phyloP scores from a whole-genome alignment of 2,113 vertebrate species.

The Connochaetes taurinus region DNA sequence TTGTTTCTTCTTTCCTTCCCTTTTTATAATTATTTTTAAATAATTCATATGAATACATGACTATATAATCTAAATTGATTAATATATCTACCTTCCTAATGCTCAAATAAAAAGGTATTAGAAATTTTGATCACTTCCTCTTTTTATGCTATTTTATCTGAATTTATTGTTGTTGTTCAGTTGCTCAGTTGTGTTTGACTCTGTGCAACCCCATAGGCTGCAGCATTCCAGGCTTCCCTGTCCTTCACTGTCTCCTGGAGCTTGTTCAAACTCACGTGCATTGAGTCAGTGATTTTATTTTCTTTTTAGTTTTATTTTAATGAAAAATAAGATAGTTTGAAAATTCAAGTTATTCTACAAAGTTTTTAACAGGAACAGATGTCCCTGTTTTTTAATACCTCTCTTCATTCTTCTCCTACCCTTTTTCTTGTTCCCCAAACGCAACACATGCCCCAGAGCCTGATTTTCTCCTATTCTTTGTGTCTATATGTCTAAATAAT shows the following conservation, averaged over 20 bases:
- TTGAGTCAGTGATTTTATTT: neutral
- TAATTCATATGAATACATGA: neutral
- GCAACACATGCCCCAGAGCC: neutral
- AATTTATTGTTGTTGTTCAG: neutral
- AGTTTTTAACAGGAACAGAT: neutral
- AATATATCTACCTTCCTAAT: neutral
- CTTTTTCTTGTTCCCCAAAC: neutral
- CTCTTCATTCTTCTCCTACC: neutral
- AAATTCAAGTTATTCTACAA: neutral
- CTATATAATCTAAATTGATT: neutral
- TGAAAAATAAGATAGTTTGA: neutral
- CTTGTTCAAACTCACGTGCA: neutral
- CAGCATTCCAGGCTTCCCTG: neutral
- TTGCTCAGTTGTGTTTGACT: neutral
- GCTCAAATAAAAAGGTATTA: neutral
- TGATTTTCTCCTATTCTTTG: neutral
- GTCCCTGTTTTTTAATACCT: neutral
- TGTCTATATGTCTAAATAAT: neutral
- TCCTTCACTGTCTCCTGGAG: neutral
- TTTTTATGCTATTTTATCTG: neutral
- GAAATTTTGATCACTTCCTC: neutral
- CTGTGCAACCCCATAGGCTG: neutral
- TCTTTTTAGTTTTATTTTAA: neutral
- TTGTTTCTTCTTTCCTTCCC: neutral
- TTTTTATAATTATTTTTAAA: neutral